phyloP scores from a whole-genome alignment of 1,140 invertebrate species.

The Dufourea novaeangliae region DNA sequence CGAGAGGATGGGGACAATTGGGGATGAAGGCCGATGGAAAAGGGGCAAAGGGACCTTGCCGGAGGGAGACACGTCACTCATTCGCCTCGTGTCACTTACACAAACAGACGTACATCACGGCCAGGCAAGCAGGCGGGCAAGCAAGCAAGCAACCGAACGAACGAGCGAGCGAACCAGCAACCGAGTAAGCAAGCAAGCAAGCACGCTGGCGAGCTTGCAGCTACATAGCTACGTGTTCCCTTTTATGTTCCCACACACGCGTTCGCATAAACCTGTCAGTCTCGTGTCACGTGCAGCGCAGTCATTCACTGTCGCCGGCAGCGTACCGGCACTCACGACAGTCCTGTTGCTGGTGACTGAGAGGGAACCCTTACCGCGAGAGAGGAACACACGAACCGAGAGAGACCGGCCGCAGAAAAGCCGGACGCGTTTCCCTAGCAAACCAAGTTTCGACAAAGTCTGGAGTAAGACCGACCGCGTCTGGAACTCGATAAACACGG shows the following conservation, averaged over 20 bases:
- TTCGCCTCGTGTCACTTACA: conserved; percentile 81
- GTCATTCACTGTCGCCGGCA: conserved; percentile 81
- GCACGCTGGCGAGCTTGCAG: conserved; percentile 70
- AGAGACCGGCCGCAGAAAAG: conserved; percentile 55
- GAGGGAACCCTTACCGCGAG: conserved; percentile 41
- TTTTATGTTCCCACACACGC: conserved; percentile 81
- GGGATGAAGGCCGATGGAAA: conserved; percentile 28
- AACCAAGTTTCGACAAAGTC: conserved; percentile 27
- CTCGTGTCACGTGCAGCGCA: conserved; percentile 80
- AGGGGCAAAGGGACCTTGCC: conserved; percentile 49
- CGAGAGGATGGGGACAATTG: conserved; percentile 29
- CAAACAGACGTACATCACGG: conserved; percentile 81
- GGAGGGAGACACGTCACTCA: conserved; percentile 77
- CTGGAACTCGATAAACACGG: neutral
- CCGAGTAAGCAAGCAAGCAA: conserved; percentile 45
- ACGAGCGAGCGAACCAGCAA: conserved; percentile 24
- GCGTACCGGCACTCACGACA: conserved; percentile 73
- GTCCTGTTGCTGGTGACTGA: conserved; percentile 64
- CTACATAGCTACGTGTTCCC: conserved; percentile 76
- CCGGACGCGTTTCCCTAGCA: conserved; percentile 42
- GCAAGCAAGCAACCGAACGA: conserved; percentile 36
- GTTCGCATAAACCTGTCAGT: conserved; percentile 82
- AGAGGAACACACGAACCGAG: conserved; percentile 48
- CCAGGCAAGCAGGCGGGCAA: conserved; percentile 34
- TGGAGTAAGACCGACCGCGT: conserved; percentile 10